Conservation (phyloP, 1,140 invertebrate genomes). For the Eupeodes corollae region DNA sequence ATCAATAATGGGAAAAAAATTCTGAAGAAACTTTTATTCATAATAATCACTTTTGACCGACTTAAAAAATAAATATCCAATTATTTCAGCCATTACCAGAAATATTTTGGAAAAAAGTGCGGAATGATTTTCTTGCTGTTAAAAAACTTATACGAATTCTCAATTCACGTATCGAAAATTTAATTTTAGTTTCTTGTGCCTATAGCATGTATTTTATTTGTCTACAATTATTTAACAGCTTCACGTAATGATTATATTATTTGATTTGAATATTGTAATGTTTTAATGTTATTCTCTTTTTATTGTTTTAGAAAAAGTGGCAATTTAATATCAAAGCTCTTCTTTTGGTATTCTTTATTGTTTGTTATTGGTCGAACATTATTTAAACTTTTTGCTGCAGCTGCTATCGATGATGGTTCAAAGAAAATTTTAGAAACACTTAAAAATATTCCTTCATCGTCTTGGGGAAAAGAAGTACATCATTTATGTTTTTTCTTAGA, state of each 20-base stretch:
- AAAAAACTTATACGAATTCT: constrained; percentile 55
- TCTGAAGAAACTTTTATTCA: too few species aligned
- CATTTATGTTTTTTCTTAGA: neutral
- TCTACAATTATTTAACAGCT: constrained; percentile 32
- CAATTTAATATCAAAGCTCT: constrained; percentile 33
- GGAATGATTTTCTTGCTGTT: constrained; percentile 45
- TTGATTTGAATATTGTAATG: neutral
- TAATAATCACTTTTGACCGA: too few species aligned
- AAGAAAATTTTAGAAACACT: constrained; percentile 42
- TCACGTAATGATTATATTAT: constrained; percentile 16
- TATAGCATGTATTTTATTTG: constrained; percentile 36
- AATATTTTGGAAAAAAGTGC: constrained; percentile 43
- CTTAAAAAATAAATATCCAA: too few species aligned
- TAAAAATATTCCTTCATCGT: constrained; percentile 44
- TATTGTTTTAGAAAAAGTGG: constrained; percentile 25
- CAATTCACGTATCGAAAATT: constrained; percentile 40
- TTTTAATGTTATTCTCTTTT: neutral
- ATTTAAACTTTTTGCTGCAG: constrained; percentile 46
- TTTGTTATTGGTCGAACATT: constrained; percentile 48
- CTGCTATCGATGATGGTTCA: constrained; percentile 50
- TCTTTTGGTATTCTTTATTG: constrained; percentile 51
- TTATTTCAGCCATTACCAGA: constrained; percentile 44
- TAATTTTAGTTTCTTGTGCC: constrained; percentile 23
- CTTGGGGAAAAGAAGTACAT: constrained; percentile 45
- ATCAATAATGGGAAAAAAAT: too few species aligned